Conservation (phyloP, 2,113 vertebrate species). For the Notarius lentiginosus region DNA sequence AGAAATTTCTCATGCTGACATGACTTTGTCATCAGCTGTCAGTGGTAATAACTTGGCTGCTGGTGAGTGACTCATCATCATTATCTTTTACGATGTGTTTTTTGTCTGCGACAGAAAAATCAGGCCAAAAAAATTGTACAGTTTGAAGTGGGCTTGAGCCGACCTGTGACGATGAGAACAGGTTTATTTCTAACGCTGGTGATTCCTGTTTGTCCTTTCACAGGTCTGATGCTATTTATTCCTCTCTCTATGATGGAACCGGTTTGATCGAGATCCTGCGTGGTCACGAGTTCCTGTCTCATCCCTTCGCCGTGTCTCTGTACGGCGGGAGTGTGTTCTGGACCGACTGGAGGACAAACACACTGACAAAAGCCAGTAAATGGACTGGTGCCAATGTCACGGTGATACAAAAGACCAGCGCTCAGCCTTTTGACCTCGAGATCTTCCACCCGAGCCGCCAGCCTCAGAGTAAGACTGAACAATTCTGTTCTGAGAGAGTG, state of each 20-base stretch:
- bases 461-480: constrained; percentile 74
- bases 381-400: constrained; percentile 88
- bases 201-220: constrained; percentile 44
- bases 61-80: background rate
- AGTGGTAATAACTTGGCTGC: background rate
- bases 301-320: constrained; percentile 85
- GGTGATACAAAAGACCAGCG: constrained; percentile 87
- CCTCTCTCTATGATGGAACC: constrained; percentile 83
- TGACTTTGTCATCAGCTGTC: background rate
- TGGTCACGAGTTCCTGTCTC: constrained; percentile 88
- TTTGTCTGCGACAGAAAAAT: background rate
- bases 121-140: background rate
- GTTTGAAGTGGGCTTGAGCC: background rate
- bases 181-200: background rate
- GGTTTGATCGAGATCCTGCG: constrained; percentile 82
- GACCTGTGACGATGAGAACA: background rate
- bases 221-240: constrained; percentile 90
- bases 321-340: constrained; percentile 87
- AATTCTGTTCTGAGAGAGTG: background rate
- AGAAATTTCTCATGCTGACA: background rate
- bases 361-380: constrained; percentile 85
- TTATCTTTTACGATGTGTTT: background rate
- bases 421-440: constrained; percentile 86
- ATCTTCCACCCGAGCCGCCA: constrained; percentile 87
- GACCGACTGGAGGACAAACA: constrained; percentile 90